A percentile compares a stretch with the other conserved stretches of the same genome.
Evolutionary conservation across 2,113 vertebrate genomes (phyloP).

Genomic region (Hydrochoerus hydrochaeris): DNA sequence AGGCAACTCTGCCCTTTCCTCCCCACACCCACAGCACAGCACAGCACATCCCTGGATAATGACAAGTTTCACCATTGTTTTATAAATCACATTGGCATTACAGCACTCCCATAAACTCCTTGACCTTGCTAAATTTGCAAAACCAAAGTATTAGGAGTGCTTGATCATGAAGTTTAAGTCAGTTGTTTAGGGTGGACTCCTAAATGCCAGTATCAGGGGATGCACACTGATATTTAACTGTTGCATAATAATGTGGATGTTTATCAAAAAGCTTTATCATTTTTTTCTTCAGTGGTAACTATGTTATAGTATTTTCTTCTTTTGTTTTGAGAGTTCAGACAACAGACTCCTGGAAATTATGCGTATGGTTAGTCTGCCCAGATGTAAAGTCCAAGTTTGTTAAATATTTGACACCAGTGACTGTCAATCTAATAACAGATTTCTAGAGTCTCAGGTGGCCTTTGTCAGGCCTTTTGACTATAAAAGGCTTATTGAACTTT

Average conservation of each 20-base stretch:
- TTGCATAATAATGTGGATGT: conserved; percentile 14
- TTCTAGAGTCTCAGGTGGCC: not conserved
- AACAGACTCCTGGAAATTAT: not conserved
- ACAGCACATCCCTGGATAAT: conserved; percentile 64
- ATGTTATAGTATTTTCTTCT: not conserved
- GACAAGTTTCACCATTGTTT: conserved; percentile 65
- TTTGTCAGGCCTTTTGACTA: not conserved
- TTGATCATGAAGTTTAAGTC: conserved; percentile 11
- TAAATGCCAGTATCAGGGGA: not conserved
- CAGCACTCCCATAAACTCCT: conserved; percentile 46
- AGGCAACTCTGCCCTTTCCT: conserved; percentile 3
- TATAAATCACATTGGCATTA: conserved; percentile 55
- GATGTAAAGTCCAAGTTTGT: not conserved
- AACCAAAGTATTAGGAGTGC: conserved; percentile 34
- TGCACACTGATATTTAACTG: conserved; percentile 13
- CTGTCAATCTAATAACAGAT: not conserved
- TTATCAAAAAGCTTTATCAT: not conserved
- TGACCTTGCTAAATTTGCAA: conserved; percentile 61
- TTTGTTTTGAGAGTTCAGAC: not conserved
- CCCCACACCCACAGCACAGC: conserved; percentile 21
- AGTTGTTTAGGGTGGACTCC: not conserved
- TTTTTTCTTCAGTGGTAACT: not conserved
- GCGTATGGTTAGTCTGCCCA: not conserved
- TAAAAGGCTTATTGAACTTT: not conserved
- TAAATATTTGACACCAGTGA: conserved; percentile 5